Conservation (phyloP, 2,797 vertebrate genomes). For the Eremophila alpestris region DNA sequence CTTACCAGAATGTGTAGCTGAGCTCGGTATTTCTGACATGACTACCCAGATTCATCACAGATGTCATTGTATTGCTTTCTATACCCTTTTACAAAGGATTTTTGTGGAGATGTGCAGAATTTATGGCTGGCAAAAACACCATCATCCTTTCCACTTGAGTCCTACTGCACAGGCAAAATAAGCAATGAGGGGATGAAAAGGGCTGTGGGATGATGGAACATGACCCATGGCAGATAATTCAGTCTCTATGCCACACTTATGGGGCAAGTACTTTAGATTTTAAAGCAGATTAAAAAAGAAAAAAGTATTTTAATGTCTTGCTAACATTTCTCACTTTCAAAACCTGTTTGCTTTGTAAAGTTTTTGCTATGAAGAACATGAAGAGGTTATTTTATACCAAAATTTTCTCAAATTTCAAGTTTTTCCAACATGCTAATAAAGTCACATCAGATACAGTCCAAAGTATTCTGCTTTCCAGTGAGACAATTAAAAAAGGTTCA, state of each 20-base stretch:
- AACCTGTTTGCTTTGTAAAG: neutral
- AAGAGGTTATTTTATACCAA: neutral
- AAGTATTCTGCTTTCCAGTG: neutral
- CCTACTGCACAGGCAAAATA: neutral
- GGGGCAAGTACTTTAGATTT: neutral
- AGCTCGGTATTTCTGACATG: conserved; percentile 21
- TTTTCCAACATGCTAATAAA: neutral
- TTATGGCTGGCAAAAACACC: neutral
- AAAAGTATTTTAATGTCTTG: neutral
- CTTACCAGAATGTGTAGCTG: neutral
- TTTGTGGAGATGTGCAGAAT: neutral
- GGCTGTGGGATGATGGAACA: neutral
- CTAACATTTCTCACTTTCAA: neutral
- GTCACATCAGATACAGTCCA: neutral
- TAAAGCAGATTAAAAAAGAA: neutral
- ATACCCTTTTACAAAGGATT: neutral
- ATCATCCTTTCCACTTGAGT: neutral
- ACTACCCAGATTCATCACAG: conserved; percentile 9
- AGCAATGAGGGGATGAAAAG: neutral
- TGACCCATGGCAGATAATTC: neutral
- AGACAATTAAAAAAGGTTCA: conserved; percentile 14
- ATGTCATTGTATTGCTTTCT: neutral
- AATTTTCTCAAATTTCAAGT: neutral
- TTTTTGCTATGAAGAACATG: neutral
- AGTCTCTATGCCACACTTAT: neutral